Percentiles rank a stretch among this genome's conserved stretches.
Conservation (phyloP, 2,888 invertebrate genomes). For the Sepiola atlantica region DNA sequence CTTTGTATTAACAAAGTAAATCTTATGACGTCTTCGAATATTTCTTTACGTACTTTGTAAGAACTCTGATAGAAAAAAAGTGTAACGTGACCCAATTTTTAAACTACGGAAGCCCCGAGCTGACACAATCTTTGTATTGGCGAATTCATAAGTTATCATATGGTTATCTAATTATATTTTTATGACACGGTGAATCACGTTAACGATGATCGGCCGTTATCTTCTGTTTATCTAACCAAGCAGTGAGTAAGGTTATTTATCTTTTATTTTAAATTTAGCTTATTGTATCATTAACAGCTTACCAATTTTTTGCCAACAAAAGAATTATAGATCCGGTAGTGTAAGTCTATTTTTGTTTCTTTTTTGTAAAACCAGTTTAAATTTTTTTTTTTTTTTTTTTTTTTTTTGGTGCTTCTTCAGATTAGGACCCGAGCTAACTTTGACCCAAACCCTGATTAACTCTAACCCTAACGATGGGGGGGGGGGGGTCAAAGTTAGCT, state of each 20-base stretch:
- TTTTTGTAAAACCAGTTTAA: no score
- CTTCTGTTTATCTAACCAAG: neutral
- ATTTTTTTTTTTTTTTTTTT: no score
- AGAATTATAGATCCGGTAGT: no score
- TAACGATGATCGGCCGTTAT: neutral
- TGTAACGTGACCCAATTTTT: conserved; percentile 32
- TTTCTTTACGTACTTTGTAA: neutral
- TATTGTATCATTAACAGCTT: no score
- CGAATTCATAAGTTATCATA: neutral
- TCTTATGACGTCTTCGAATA: neutral
- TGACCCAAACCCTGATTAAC: no score
- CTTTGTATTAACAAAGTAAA: neutral
- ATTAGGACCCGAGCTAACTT: no score
- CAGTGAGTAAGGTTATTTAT: neutral
- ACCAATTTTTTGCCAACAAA: no score
- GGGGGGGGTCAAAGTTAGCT: no score
- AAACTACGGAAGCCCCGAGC: neutral
- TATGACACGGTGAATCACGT: neutral
- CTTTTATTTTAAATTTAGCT: neutral
- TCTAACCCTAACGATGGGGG: no score
- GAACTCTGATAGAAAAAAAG: neutral
- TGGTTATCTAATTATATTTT: neutral
- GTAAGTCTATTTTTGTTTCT: no score
- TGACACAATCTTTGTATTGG: neutral
- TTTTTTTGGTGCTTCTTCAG: no score